phyloP scores from a whole-genome alignment of 2,113 vertebrate genomes.

The Pedionomus torquatus region DNA sequence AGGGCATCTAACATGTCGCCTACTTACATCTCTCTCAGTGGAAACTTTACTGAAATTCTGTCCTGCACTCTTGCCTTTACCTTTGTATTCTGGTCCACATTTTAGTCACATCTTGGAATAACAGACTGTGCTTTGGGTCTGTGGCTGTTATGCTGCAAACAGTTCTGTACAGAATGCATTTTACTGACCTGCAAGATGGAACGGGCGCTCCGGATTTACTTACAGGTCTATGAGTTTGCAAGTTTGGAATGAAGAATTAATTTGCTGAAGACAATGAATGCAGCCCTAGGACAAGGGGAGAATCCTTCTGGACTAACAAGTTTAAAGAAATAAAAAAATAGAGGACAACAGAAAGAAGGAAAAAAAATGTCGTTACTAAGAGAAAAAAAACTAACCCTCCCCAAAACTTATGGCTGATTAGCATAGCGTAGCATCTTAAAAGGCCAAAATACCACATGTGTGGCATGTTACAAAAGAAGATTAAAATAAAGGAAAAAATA shows the following conservation, averaged over 20 bases:
- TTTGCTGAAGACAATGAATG: not conserved
- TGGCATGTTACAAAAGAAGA: slow-evolving; percentile 77
- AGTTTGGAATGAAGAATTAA: not conserved
- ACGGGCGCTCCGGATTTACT: not conserved
- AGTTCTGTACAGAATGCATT: not conserved
- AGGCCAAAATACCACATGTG: slow-evolving; percentile 76
- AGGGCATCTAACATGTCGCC: not conserved
- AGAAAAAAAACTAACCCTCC: not conserved
- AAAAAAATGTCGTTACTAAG: not conserved
- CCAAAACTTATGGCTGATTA: slow-evolving; percentile 40
- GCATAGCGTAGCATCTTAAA: slow-evolving; percentile 50
- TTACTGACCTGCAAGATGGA: not conserved
- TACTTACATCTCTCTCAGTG: not conserved
- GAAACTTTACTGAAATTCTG: not conserved
- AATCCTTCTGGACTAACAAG: not conserved
- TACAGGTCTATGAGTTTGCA: not conserved
- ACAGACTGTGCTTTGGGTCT: not conserved
- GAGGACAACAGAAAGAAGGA: not conserved
- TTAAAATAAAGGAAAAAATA: slow-evolving; percentile 80
- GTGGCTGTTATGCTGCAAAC: not conserved
- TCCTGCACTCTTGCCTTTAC: not conserved
- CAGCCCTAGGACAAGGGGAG: not conserved
- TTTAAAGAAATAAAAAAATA: not conserved
- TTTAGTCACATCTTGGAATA: not conserved
- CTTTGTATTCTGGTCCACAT: not conserved